Percentiles rank a stretch among this genome's conserved stretches.
Evolutionary conservation across 2,113 vertebrate species (phyloP).

Genomic region (Microcebus tavaratra): DNA sequence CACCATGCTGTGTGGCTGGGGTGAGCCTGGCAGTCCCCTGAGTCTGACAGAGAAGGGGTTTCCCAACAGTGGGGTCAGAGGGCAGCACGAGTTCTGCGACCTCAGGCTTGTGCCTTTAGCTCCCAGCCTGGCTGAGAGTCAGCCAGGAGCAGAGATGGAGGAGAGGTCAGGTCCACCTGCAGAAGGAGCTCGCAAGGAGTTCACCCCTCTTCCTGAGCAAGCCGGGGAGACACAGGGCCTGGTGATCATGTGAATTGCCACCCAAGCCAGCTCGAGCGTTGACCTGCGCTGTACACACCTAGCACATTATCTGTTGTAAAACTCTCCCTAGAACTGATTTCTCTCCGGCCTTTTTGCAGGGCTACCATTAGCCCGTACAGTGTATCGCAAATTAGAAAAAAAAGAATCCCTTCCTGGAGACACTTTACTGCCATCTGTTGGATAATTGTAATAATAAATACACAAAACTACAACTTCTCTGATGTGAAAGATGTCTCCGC

Average conservation of each 20-base stretch:
- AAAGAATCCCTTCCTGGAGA: constrained; percentile 21
- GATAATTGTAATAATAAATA: not conserved
- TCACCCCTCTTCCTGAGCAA: not conserved
- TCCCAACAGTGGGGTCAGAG: not conserved
- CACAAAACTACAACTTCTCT: not conserved
- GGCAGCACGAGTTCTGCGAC: not conserved
- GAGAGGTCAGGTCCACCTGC: not conserved
- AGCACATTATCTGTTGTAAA: not conserved
- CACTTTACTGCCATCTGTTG: constrained; percentile 72
- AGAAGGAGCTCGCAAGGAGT: not conserved
- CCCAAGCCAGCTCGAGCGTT: not conserved
- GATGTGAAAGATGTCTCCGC: not conserved
- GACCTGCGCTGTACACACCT: not conserved
- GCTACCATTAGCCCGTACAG: not conserved
- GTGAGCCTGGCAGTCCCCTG: not conserved
- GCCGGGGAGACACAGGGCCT: not conserved
- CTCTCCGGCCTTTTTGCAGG: not conserved
- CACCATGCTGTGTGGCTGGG: not conserved
- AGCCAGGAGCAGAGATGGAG: not conserved
- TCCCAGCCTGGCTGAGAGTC: not conserved
- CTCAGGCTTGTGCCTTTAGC: not conserved
- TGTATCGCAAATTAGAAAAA: not conserved
- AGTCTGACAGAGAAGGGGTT: not conserved
- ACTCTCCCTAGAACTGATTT: not conserved
- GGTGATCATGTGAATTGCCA: not conserved